These are phyloP conservation scores for Elachura formosa DNA, from an alignment of 2,113 vertebrate genomes.

Conservation along the genomic window DNA sequence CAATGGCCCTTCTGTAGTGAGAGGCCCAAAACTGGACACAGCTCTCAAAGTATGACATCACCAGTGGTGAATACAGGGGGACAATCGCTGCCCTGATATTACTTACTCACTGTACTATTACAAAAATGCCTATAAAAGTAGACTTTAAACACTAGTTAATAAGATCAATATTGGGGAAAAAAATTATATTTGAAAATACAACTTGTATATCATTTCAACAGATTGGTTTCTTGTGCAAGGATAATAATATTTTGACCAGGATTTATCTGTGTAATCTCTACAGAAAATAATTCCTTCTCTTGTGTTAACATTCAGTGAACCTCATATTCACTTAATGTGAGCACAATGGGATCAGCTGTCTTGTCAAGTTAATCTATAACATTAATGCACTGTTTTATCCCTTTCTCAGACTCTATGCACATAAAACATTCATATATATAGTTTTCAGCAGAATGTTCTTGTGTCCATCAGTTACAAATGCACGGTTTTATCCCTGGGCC, in stretches of 20 bases:
- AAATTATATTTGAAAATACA: neutral
- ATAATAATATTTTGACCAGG: neutral
- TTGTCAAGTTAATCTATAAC: conserved; percentile 63
- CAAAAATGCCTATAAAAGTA: neutral
- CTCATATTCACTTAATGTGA: conserved; percentile 42
- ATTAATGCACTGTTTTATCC: conserved; percentile 40
- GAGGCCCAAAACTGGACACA: neutral
- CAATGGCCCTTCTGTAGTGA: neutral
- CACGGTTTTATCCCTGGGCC: neutral
- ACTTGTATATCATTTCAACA: neutral
- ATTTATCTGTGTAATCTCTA: neutral
- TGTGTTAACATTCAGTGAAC: conserved; percentile 21
- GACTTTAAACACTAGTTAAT: neutral
- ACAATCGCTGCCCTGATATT: neutral
- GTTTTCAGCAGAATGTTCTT: conserved; percentile 42
- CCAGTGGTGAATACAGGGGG: rapidly evolving
- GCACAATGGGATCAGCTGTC: conserved; percentile 68
- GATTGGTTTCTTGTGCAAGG: neutral
- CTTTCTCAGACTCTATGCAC: neutral
- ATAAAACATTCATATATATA: conserved; percentile 59
- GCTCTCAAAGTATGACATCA: neutral
- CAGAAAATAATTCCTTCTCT: conserved; percentile 25
- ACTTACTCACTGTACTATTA: neutral
- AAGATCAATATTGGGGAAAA: neutral
- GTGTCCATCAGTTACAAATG: conserved; percentile 32